phyloP scores from a whole-genome alignment of 2,888 invertebrate species.

The Oscheius myriophilus region DNA sequence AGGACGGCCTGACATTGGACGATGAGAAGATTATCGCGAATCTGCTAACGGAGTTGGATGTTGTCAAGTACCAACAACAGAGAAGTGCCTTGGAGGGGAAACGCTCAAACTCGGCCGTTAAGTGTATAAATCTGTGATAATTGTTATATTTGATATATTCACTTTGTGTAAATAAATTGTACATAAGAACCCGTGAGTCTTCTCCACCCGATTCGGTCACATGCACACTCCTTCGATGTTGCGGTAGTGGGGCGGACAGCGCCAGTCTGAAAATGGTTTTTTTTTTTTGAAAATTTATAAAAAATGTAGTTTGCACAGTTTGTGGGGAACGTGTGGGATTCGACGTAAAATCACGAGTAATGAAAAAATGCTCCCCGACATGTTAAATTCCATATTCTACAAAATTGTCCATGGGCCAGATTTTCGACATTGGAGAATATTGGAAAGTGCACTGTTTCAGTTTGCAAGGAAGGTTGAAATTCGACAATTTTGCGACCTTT shows the following conservation, averaged over 20 bases:
- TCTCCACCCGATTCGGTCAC: conserved; percentile 7
- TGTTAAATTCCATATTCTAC: too few species aligned
- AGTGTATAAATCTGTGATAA: conserved; percentile 22
- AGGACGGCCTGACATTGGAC: conserved; percentile 30
- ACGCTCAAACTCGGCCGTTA: conserved; percentile 15
- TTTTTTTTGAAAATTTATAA: too few species aligned
- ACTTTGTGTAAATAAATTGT: neutral
- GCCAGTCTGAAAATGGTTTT: conserved; percentile 6
- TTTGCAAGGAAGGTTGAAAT: too few species aligned
- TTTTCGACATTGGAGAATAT: too few species aligned
- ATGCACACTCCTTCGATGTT: conserved; percentile 29
- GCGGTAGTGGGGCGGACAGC: conserved; percentile 27
- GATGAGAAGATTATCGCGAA: conserved; percentile 40
- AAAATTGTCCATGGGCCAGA: too few species aligned
- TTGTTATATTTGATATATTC: neutral
- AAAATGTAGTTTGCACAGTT: too few species aligned
- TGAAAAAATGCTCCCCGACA: too few species aligned
- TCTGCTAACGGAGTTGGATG: conserved; percentile 43
- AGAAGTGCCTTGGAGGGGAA: conserved; percentile 6
- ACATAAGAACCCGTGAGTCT: too few species aligned
- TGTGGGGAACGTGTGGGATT: too few species aligned
- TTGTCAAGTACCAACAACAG: conserved; percentile 31
- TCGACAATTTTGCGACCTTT: too few species aligned
- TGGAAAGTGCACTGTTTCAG: too few species aligned
- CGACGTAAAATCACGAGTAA: too few species aligned